Conservation (phyloP, 2,797 vertebrate genomes). For the Enteromius fasciolatus region DNA sequence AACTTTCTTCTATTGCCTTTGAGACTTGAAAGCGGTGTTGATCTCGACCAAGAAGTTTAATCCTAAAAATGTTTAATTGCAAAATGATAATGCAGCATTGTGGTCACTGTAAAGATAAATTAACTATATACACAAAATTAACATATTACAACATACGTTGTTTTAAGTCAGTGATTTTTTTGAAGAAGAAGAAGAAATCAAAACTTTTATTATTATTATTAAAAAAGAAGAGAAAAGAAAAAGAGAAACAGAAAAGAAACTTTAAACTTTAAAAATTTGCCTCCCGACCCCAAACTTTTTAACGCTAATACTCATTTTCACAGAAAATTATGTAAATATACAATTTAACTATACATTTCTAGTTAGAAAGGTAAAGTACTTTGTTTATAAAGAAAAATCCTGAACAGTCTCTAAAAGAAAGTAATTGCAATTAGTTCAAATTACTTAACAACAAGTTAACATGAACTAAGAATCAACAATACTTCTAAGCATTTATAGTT, state of each 20-base stretch:
- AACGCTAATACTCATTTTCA: not conserved
- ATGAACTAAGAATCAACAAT: no score
- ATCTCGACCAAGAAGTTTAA: not conserved
- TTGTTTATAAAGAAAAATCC: not conserved
- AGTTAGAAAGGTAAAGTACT: not conserved
- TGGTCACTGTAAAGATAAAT: not conserved
- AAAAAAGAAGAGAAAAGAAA: not conserved
- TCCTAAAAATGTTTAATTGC: not conserved
- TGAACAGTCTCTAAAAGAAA: not conserved
- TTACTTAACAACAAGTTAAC: no score
- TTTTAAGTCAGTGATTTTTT: not conserved
- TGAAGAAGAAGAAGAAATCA: no score
- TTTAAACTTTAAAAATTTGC: not conserved
- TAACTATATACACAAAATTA: not conserved
- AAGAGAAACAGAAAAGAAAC: not conserved
- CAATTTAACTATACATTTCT: not conserved
- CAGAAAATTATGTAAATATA: not conserved
- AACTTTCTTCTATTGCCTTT: slow-evolving; percentile 1
- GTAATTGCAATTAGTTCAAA: no score
- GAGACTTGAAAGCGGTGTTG: slow-evolving; percentile 15
- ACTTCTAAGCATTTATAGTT: no score
- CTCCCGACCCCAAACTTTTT: not conserved
- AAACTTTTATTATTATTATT: not conserved
- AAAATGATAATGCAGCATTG: not conserved
- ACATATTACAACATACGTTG: not conserved